Base-by-base conservation (phyloP, 2,797 vertebrate species). In the Eulemur mongoz region DNA sequence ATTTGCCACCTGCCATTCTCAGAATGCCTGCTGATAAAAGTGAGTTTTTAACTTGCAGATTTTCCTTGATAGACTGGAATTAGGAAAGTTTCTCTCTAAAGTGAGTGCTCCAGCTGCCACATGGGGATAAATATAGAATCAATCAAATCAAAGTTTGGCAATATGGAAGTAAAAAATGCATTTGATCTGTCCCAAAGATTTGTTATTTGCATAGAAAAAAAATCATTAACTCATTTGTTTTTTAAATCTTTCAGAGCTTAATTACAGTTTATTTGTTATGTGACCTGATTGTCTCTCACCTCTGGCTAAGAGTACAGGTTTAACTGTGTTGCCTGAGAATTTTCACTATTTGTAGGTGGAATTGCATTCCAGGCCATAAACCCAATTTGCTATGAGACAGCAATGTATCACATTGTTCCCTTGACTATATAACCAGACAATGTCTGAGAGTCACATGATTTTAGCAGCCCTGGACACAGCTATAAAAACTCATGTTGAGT, bases 1-100 rank as follows among this genome's bases (percentile, higher is more conserved):
- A 97, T 98, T 98, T 98, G 98, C 98, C 98, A 98, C 98, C 98
- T 98, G 98, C 97, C 98, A 98, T 98, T 98, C 95, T 13, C 91
- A 48, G 97, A 98, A 98, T 98, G 92, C 98, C 98, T 98, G 98
- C 98, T 98, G 98, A 98, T 98, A 98, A 98, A 98, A 98, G 96
- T 98, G 98, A 98, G 95, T 96, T 98, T 98, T 98, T 98, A 98
- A 98, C 98, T 98, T 98, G 98, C 98, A 98, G 98, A 98, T 99
- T 98, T 98, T 95, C 93, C 98, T 97, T 98, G 98, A 98, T 98
- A 98, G 97, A 97, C 86, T 98, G 67, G 97, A 98, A 98, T 98
- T 98, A 98, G 63, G 87, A 98, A 98, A 98, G 97, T 98, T 98
- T 22, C 81, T 88, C 84, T 96, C 94, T 97, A 97, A 97, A 97